Conservation (phyloP, 2,888 invertebrate genomes). For the Galerucella calmariensis region DNA sequence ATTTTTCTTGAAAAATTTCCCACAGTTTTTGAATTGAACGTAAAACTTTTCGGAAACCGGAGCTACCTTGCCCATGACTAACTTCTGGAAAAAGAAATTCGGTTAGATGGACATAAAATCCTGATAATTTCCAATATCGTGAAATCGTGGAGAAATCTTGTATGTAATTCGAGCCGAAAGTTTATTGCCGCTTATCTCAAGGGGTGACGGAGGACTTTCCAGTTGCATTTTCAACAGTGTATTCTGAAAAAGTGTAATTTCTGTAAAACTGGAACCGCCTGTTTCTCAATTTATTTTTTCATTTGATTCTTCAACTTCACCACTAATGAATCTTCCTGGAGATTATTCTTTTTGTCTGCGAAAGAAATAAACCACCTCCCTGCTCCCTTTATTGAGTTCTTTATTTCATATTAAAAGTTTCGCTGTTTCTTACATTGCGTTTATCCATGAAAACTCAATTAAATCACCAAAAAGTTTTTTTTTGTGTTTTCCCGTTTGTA, state of each 20-base stretch:
- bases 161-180: too few species aligned
- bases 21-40: too few species aligned
- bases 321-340: conserved; percentile 5
- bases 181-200: too few species aligned
- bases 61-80: too few species aligned
- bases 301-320: conserved; percentile 2
- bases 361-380: background rate
- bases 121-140: too few species aligned
- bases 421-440: conserved; percentile 20
- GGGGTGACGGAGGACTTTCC: too few species aligned
- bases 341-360: conserved; percentile 1
- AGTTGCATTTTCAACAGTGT: background rate
- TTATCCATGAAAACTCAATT: conserved; percentile 24
- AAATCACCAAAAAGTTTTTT: conserved; percentile 15
- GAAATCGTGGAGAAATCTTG: too few species aligned
- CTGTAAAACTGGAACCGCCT: background rate
- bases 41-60: too few species aligned
- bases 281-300: background rate
- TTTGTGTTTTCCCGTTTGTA: conserved; percentile 7
- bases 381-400: conserved; percentile 1
- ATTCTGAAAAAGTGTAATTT: background rate
- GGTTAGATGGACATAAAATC: too few species aligned
- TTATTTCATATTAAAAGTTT: conserved; percentile 26
- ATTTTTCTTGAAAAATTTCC: too few species aligned
- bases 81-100: too few species aligned